Evolutionary conservation across 2,113 vertebrate species (phyloP).

Genomic region (Donacobius atricapilla): DNA sequence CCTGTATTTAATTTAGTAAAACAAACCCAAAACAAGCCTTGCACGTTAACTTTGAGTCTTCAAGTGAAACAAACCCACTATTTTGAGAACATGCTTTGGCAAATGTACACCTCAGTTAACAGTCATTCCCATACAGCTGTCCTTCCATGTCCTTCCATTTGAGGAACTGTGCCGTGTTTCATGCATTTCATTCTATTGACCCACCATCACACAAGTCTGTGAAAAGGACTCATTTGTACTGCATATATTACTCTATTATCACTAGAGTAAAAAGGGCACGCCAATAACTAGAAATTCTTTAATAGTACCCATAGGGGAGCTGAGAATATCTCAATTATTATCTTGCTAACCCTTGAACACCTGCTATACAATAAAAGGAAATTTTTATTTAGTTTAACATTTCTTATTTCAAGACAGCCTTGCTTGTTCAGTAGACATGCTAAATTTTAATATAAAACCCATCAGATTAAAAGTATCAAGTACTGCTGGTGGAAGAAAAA

Average conservation of each 20-base stretch:
- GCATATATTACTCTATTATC: not conserved
- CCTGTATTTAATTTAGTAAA: not conserved
- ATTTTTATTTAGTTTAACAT: not conserved
- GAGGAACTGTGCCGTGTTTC: not conserved
- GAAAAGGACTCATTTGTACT: not conserved
- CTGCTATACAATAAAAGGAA: not conserved
- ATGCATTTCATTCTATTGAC: not conserved
- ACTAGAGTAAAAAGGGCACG: not conserved
- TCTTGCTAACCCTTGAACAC: not conserved
- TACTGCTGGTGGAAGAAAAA: not conserved
- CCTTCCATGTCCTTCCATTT: not conserved
- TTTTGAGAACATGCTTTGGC: not conserved
- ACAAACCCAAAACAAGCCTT: not conserved
- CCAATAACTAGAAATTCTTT: not conserved
- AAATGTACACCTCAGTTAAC: not conserved
- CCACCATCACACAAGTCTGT: not conserved
- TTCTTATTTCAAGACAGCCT: not conserved
- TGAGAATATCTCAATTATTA: not conserved
- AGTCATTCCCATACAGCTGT: not conserved
- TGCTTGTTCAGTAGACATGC: not conserved
- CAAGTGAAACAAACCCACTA: not conserved
- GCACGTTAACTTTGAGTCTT: not conserved
- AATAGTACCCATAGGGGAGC: not conserved
- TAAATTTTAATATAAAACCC: not conserved
- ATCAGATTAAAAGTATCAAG: slow-evolving; percentile 29